These are phyloP conservation scores for Salticus scenicus DNA, from an alignment of 2,888 invertebrate genomes.

Conservation along the genomic window DNA sequence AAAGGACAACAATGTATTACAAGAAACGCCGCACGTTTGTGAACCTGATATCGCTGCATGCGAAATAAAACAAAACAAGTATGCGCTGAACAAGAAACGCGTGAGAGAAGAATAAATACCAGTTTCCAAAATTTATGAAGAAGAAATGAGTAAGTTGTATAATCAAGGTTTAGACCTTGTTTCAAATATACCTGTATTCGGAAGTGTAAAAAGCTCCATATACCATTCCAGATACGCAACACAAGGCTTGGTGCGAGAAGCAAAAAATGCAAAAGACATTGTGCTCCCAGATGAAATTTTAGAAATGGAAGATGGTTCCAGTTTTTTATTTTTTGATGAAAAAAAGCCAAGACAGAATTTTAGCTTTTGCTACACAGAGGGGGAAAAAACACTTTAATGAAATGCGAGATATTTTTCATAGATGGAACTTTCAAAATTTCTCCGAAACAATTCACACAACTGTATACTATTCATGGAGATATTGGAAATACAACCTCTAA, in stretches of 20 bases:
- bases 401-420: neutral
- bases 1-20: neutral
- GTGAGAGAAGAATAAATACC: neutral
- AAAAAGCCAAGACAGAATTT: neutral
- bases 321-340: neutral
- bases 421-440: conserved; percentile 25
- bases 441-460: neutral
- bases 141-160: neutral
- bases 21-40: neutral
- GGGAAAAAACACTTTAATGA: neutral
- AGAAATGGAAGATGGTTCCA: neutral
- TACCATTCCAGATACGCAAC: neutral
- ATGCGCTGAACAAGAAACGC: neutral
- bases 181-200: neutral
- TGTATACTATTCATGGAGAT: neutral
- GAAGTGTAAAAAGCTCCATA: neutral
- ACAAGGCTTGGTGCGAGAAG: neutral
- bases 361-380: neutral
- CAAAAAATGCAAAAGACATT: neutral
- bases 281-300: neutral
- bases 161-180: neutral
- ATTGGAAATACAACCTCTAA: neutral
- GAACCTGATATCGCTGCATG: neutral
- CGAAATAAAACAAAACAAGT: neutral
- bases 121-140: neutral